Evolutionary conservation across 2,113 vertebrate genomes (phyloP).

Genomic region (Mirounga angustirostris): DNA sequence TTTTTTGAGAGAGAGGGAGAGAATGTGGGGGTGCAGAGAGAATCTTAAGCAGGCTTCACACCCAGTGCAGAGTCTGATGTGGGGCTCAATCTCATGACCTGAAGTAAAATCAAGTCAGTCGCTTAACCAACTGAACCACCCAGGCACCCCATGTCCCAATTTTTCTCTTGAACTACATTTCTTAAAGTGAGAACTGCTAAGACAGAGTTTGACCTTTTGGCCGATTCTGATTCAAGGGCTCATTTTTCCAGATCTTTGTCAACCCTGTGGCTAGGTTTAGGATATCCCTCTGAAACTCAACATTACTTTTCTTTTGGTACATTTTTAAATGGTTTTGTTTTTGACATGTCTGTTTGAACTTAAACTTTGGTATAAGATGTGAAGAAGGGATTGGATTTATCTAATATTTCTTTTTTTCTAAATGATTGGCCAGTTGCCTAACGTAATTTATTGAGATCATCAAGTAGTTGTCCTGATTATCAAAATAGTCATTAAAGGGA

Average conservation of each 20-base stretch:
- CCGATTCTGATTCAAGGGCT: not conserved
- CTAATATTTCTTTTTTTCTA: not conserved
- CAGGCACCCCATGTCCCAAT: not conserved
- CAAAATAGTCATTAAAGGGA: not conserved
- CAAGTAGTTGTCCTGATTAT: not conserved
- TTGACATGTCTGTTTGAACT: not conserved
- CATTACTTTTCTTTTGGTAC: not conserved
- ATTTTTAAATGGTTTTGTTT: not conserved
- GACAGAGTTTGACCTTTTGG: not conserved
- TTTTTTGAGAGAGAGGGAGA: not conserved
- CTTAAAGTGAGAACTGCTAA: not conserved
- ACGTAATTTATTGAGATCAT: not conserved
- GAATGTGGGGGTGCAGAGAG: not conserved
- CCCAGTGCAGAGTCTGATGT: not conserved
- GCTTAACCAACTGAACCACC: not conserved
- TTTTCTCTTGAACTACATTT: not conserved
- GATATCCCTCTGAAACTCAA: not conserved
- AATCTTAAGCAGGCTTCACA: not conserved
- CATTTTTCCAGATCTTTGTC: not conserved
- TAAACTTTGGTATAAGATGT: constrained; percentile 49
- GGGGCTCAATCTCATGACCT: not conserved
- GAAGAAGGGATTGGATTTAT: not conserved
- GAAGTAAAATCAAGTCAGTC: not conserved
- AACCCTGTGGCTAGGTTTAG: not conserved
- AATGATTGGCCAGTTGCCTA: not conserved